Conservation (phyloP, 2,113 vertebrate species). For the Turnix velox region DNA sequence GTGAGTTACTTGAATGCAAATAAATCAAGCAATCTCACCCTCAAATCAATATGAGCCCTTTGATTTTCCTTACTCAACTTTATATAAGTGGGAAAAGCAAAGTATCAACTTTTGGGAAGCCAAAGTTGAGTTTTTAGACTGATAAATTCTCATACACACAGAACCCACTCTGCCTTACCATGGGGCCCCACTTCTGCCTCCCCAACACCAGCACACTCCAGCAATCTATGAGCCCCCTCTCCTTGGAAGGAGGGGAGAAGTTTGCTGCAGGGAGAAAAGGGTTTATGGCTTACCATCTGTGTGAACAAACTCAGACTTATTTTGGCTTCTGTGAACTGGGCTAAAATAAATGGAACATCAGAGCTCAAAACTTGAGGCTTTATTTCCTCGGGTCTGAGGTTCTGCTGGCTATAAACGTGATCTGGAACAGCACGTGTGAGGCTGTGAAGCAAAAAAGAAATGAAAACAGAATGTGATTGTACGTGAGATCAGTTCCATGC, state of each 20-base stretch:
- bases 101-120: neutral
- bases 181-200: neutral
- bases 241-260: neutral
- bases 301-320: slow-evolving; percentile 39
- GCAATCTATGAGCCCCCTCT: neutral
- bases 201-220: accelerated
- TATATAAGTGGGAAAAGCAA: neutral
- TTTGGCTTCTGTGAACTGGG: slow-evolving; percentile 32
- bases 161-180: neutral
- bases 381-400: slow-evolving; percentile 26
- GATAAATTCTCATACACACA: neutral
- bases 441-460: slow-evolving; percentile 37
- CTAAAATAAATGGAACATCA: slow-evolving; percentile 48
- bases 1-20: slow-evolving; percentile 7
- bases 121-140: neutral
- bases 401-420: slow-evolving; percentile 1
- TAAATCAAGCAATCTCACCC: neutral
- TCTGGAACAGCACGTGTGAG: slow-evolving; percentile 38
- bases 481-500: slow-evolving; percentile 58
- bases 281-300: slow-evolving; percentile 30
- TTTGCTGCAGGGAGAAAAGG: neutral
- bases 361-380: slow-evolving; percentile 32
- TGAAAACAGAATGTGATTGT: slow-evolving; percentile 61
- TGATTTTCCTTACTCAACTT: neutral
- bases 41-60: neutral